These are phyloP conservation scores for Corydoras maculifer DNA, from an alignment of 2,113 vertebrate genomes.

Conservation along the genomic window DNA sequence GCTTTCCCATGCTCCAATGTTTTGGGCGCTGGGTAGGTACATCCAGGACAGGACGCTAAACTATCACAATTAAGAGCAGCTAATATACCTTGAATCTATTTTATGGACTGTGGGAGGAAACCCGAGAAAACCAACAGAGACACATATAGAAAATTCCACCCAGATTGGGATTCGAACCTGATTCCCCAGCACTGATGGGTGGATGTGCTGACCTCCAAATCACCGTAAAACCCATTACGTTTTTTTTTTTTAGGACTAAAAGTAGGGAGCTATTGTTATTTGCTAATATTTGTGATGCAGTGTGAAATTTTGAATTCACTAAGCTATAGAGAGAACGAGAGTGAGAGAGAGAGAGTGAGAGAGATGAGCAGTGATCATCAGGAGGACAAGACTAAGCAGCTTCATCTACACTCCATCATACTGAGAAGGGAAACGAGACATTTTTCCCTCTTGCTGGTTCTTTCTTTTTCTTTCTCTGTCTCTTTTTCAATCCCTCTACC, in stretches of 20 bases:
- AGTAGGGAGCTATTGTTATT: neutral
- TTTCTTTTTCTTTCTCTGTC: slow-evolving; percentile 40
- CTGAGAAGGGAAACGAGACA: slow-evolving; percentile 57
- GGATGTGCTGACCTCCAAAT: neutral
- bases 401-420: slow-evolving; percentile 13
- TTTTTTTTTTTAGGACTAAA: slow-evolving; percentile 5
- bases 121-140: no score
- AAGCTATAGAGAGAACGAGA: neutral
- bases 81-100: no score
- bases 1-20: no score
- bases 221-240: no score
- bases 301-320: slow-evolving; percentile 2
- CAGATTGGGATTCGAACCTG: slow-evolving; percentile 4
- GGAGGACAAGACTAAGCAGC: neutral
- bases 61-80: no score
- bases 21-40: no score
- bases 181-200: slow-evolving; percentile 25
- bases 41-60: no score
- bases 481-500: slow-evolving; percentile 64
- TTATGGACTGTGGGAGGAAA: no score
- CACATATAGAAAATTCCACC: no score
- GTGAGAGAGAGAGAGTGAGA: neutral
- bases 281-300: neutral
- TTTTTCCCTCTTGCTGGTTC: slow-evolving; percentile 45
- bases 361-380: slow-evolving; percentile 9